Conservation (phyloP, 2,797 vertebrate genomes). For the Hemibagrus guttatus region DNA sequence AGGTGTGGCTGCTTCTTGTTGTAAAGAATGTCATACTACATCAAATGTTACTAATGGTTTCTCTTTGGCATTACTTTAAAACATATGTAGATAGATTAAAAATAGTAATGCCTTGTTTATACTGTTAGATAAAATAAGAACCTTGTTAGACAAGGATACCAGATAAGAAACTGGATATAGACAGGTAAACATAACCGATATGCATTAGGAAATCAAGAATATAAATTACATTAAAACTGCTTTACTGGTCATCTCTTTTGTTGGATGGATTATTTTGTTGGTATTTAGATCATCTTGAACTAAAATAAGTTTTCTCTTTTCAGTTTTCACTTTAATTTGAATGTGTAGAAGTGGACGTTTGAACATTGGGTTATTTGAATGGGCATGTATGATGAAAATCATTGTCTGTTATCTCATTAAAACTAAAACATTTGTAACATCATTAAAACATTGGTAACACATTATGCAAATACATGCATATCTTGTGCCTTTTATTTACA, state of each 20-base stretch:
- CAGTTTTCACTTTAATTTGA: background rate
- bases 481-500: background rate
- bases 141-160: background rate
- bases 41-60: conserved; percentile 10
- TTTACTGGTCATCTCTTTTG: background rate
- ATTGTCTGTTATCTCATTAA: background rate
- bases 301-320: background rate
- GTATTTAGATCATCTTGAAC: background rate
- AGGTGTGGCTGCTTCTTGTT: conserved; percentile 34
- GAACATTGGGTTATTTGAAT: background rate
- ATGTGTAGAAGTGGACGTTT: background rate
- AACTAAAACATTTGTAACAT: background rate
- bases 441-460: background rate
- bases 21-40: conserved; percentile 14
- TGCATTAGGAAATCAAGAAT: background rate
- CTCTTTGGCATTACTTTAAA: background rate
- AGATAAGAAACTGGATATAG: background rate
- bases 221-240: background rate
- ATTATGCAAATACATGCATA: background rate
- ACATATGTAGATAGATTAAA: background rate
- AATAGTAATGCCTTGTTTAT: background rate
- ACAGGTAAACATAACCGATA: background rate
- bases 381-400: background rate
- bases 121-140: background rate
- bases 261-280: background rate